These are phyloP conservation scores for Drosophila neotestacea DNA, from an alignment of 2,888 invertebrate genomes.

Conservation along the genomic window DNA sequence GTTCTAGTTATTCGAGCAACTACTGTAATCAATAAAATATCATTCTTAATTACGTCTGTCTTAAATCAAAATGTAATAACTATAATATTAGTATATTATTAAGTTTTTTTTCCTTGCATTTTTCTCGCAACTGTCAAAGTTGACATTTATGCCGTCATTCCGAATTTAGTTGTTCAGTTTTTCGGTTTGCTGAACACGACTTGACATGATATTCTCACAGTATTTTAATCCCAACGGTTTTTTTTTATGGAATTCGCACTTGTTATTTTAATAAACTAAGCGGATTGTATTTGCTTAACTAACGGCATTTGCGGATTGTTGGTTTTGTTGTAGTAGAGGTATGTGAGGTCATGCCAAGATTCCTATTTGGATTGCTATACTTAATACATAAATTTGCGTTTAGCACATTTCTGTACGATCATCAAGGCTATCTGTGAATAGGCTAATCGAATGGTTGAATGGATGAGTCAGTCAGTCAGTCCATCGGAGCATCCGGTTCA, in stretches of 20 bases:
- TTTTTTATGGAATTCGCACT: constrained; percentile 24
- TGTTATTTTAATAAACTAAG: constrained; percentile 41
- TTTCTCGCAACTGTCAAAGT: constrained; percentile 45
- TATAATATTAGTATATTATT: constrained; percentile 23
- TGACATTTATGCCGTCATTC: constrained; percentile 55
- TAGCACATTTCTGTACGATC: constrained; percentile 63
- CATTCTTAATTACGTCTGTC: constrained; percentile 32
- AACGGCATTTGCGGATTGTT: constrained; percentile 55
- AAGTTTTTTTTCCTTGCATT: constrained; percentile 11
- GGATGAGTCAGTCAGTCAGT: constrained; percentile 29
- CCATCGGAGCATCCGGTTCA: constrained; percentile 64
- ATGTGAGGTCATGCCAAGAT: constrained; percentile 58
- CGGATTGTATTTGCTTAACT: constrained; percentile 53
- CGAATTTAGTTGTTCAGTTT: constrained; percentile 18
- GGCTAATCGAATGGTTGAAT: constrained; percentile 13
- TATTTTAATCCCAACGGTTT: constrained; percentile 59
- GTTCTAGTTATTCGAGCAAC: background rate
- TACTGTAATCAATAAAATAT: constrained; percentile 13
- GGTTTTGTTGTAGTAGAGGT: background rate
- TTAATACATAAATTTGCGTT: constrained; percentile 56
- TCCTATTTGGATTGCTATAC: constrained; percentile 51
- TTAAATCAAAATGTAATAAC: constrained; percentile 39
- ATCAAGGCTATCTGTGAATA: constrained; percentile 56
- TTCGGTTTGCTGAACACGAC: constrained; percentile 43
- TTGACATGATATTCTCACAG: constrained; percentile 36